Evolutionary conservation across 2,113 vertebrate species (phyloP).

Genomic region (Abramis brama): DNA sequence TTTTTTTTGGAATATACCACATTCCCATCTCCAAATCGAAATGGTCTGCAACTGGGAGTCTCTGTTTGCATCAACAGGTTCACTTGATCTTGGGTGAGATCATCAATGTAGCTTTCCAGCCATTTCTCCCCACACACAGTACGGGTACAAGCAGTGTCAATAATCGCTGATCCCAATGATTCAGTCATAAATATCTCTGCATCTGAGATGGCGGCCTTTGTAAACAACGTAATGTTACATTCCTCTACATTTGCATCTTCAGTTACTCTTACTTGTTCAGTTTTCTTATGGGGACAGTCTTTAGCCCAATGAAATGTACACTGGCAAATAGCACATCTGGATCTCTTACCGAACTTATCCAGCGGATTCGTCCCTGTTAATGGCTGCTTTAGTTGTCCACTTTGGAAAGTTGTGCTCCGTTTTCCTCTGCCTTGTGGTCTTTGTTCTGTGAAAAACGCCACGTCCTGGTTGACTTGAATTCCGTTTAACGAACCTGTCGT

Average conservation of each 20-base stretch:
- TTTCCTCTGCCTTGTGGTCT: no score
- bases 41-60: no score
- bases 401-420: no score
- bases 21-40: no score
- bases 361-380: slow-evolving; percentile 38
- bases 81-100: neutral
- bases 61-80: neutral
- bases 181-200: slow-evolving; percentile 45
- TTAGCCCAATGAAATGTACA: slow-evolving; percentile 50
- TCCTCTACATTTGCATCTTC: slow-evolving; percentile 12
- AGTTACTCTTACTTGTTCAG: slow-evolving; percentile 37
- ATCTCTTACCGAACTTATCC: slow-evolving; percentile 15
- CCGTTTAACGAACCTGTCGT: no score
- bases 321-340: slow-evolving; percentile 43
- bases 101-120: slow-evolving; percentile 19
- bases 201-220: slow-evolving; percentile 14
- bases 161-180: slow-evolving; percentile 29
- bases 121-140: slow-evolving; percentile 51
- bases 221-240: slow-evolving; percentile 31
- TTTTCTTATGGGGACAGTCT: slow-evolving; percentile 36
- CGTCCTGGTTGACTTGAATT: no score
- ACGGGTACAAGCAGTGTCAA: slow-evolving; percentile 32
- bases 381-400: neutral
- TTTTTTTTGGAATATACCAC: no score
- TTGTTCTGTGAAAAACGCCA: no score